Percentiles rank a stretch among this genome's conserved stretches.
Conservation (phyloP, 2,797 vertebrate genomes). For the Acanthis flammea region DNA sequence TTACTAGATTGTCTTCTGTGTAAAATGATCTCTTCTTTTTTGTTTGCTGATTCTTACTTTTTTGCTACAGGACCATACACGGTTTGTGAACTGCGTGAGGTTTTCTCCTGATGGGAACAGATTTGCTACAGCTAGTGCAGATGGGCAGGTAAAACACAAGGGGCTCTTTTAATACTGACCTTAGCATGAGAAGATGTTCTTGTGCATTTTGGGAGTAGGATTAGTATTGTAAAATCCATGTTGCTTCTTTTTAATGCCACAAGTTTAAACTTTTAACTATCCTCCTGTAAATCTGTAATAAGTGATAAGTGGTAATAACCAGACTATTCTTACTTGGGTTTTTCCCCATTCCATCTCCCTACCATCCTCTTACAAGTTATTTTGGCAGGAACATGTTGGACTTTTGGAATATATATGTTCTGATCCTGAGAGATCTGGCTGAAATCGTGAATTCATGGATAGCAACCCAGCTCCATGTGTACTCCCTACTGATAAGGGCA, state of each 20-base stretch:
- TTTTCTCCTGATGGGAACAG: slow-evolving; percentile 91
- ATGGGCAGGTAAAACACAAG: slow-evolving; percentile 83
- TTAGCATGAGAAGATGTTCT: background rate
- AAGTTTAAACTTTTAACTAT: background rate
- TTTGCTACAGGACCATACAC: slow-evolving; percentile 81
- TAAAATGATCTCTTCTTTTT: background rate
- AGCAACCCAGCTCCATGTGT: background rate
- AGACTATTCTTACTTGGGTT: background rate
- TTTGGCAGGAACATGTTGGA: background rate
- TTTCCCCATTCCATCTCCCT: background rate
- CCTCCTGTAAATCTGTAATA: background rate
- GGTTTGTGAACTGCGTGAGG: slow-evolving; percentile 93
- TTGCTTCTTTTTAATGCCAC: background rate
- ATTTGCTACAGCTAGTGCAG: slow-evolving; percentile 87
- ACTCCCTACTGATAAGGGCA: background rate
- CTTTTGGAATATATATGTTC: background rate
- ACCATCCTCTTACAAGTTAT: background rate
- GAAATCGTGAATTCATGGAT: background rate
- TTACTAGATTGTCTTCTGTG: background rate
- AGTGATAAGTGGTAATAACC: background rate
- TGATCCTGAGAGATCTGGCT: background rate
- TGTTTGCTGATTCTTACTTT: background rate
- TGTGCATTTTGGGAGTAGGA: background rate
- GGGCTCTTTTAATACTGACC: background rate
- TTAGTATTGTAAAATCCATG: background rate